Base-by-base conservation (phyloP, 2,888 invertebrate species). In the Notocelia uddmanniana region DNA sequence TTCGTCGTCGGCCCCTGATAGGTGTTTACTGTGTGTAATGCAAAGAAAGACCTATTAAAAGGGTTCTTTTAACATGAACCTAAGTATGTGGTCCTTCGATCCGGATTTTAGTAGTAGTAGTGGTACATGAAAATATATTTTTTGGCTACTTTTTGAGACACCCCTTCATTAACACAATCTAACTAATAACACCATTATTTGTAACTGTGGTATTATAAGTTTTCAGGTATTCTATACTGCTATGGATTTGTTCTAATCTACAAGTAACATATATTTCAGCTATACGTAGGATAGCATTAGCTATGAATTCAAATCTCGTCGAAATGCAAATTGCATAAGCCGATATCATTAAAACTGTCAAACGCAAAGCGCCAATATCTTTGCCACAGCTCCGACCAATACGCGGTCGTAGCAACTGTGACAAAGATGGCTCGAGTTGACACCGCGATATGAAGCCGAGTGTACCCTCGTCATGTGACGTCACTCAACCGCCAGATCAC, bases 401-500 rank as follows among this genome's bases (percentile, higher is more conserved):
- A 57, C 64, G 45, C 15, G 18, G 59, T 26, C 54, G 37, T 57
- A 23, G 63, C 54, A 60, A 69, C 50, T 69, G 63, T 60, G 71
- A 71, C 57, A 71, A 71, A 66, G 66, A 71, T 67, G 54, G 45
- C 52, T 55, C 66, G 31, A 66, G 59, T 59, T 71, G 71, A 60
- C 59, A 59, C 66, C 41, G 58, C 70, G 52, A 70, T 66, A 64
- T 64, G 66, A 59, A 54, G 66, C 66, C 21, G 66, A 52, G 26
- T 54, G 52, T 48, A 67, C 76, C 76, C 76, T 74, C 68, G 73
- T 76, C 76, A 76, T 64, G 68, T 34, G 69, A 71, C 69, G 69
- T 69, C 73, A 70, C 73, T 69, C 74, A 52, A 31, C 63, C 55
- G 55, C 54, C 69, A 68, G 54, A 72, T 58, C 74, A 48, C 48